phyloP scores from a whole-genome alignment of 1,140 invertebrate genomes.

The Thaumetopoea pityocampa region DNA sequence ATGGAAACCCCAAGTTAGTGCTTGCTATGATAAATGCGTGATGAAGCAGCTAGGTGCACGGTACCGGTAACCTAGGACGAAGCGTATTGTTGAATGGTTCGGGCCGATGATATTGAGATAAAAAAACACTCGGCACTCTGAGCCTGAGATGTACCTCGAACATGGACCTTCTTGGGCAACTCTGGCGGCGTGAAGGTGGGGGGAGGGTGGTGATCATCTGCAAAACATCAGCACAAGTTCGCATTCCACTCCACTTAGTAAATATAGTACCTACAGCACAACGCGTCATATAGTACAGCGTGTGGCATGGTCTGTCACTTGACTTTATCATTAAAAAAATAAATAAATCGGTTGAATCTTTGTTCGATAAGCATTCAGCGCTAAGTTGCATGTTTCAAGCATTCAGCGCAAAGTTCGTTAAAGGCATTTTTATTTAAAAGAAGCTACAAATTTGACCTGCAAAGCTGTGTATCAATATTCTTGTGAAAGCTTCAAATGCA shows the following conservation, averaged over 20 bases:
- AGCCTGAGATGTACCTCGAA: constrained; percentile 86
- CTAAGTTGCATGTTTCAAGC: too few species aligned
- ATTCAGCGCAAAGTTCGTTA: too few species aligned
- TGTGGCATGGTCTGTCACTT: constrained; percentile 20
- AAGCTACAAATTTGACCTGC: too few species aligned
- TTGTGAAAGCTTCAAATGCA: constrained; percentile 9
- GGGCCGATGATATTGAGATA: constrained; percentile 63
- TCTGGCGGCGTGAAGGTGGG: constrained; percentile 97
- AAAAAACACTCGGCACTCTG: constrained; percentile 58
- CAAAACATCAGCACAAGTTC: constrained; percentile 86
- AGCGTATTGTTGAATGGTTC: constrained; percentile 54
- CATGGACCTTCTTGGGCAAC: constrained; percentile 97
- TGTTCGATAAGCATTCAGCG: constrained; percentile 9
- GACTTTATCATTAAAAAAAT: constrained; percentile 9
- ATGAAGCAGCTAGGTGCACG: constrained; percentile 68
- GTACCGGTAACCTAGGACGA: constrained; percentile 48
- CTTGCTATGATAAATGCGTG: constrained; percentile 68
- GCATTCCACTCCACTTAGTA: constrained; percentile 74
- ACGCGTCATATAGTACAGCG: constrained; percentile 46
- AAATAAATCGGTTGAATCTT: constrained; percentile 14
- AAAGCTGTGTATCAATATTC: too few species aligned
- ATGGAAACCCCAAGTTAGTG: constrained; percentile 40
- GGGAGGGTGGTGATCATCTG: constrained; percentile 95
- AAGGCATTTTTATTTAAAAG: too few species aligned
- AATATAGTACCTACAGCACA: constrained; percentile 53